Evolutionary conservation across 2,888 invertebrate species (phyloP), one percentile per base, ranked within the genome.

Genomic region (Callyntrura guangdongensis): DNA sequence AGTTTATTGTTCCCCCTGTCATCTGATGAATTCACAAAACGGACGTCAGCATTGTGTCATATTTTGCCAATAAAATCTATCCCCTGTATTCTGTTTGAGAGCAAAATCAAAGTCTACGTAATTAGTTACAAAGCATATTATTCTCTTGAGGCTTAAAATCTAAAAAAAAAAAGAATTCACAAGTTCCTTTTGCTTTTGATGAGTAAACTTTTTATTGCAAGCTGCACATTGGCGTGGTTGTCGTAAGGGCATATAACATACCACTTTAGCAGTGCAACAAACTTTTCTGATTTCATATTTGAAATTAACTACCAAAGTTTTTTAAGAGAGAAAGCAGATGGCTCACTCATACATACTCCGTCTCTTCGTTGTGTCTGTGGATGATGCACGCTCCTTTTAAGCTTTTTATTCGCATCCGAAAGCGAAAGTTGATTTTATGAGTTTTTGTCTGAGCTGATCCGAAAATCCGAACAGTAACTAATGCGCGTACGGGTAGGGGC

Each of bases 401-500:
- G 69, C 69, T 14, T 69, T 64, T 64, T 64, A 64, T 64, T 69
- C n/a, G 27, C 27, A 17, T 47, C 47, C 12, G 36, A 69, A 56
- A 53, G 79, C 56, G 79, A 79, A 79, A 79, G 79, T 56, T 82
- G 81, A 82, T 82, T 82, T 82, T 82, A 61, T 61, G 81, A 25
- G 27, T 82, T 82, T 72, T 4, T 61, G n/a, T 82, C 20, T 2
- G 72, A 72, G 47, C 45, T 47, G 72, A 72, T 72, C 72, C 47
- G 12, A 72, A 72, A 72, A 72, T 72, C 72, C 17, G 72, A 72
- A 45, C 17, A 47, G 45, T 72, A 20, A 72, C 72, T 72, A 69
- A 69, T 69, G 36, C n/a, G 27, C 2, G 69, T n/a, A 27, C n/a
- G 27, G 14, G 69, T n/a, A 27, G 5, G 20, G 9, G 14, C 2